Conservation (phyloP, 2,888 invertebrate species). For the Galerucella nymphaeae region DNA sequence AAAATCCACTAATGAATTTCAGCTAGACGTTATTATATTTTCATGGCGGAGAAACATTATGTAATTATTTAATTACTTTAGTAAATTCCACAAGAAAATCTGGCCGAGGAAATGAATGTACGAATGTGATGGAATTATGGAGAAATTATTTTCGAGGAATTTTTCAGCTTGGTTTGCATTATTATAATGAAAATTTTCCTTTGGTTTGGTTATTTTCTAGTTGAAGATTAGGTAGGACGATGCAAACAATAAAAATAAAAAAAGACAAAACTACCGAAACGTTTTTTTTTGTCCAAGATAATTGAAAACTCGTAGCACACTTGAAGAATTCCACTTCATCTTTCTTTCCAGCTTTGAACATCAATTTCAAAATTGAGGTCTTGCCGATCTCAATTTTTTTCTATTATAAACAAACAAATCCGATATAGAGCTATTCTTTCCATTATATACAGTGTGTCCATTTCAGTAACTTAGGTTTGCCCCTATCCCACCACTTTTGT, state of each 20-base stretch:
- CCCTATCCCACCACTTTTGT: too few relatives aligned
- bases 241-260: background rate
- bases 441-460: too few relatives aligned
- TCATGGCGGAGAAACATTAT: conserved; percentile 47
- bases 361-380: background rate
- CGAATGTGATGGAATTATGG: conserved; percentile 43
- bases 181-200: conserved; percentile 41
- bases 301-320: background rate
- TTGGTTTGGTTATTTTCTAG: conserved; percentile 12
- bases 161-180: conserved; percentile 40
- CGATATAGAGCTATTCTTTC: too few relatives aligned
- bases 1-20: conserved; percentile 58
- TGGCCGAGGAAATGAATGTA: conserved; percentile 45
- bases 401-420: background rate
- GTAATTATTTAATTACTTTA: conserved; percentile 50
- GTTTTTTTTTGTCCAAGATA: background rate
- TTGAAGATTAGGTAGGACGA: conserved; percentile 10
- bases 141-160: conserved; percentile 35
- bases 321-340: background rate
- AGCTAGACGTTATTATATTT: conserved; percentile 52
- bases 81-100: conserved; percentile 50
- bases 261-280: background rate
- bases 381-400: background rate
- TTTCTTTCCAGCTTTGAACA: background rate
- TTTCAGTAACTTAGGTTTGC: too few relatives aligned